phyloP scores from a whole-genome alignment of 1,140 invertebrate genomes.

The Bombyx mandarina region DNA sequence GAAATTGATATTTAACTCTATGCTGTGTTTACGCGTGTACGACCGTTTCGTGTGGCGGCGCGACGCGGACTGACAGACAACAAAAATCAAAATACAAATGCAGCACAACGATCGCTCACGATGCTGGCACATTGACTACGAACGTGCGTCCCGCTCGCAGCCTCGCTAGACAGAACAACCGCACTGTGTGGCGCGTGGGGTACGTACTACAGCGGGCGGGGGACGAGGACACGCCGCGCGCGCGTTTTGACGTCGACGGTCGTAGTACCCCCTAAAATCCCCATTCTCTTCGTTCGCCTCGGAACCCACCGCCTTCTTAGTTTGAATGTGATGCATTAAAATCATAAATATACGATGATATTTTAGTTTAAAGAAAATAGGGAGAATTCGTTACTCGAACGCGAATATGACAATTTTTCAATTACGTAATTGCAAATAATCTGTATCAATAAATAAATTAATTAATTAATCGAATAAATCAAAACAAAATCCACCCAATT shows the following conservation, averaged over 20 bases:
- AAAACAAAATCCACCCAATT: too few species aligned
- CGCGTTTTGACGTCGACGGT: slow-evolving; percentile 9
- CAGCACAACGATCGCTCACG: too few species aligned
- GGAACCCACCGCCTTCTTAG: slow-evolving; percentile 6
- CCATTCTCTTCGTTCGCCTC: slow-evolving; percentile 10
- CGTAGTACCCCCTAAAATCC: slow-evolving; percentile 10
- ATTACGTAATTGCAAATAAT: too few species aligned
- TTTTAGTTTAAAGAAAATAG: too few species aligned
- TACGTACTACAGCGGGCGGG: slow-evolving; percentile 12
- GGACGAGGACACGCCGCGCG: slow-evolving; percentile 3
- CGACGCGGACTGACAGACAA: slow-evolving; percentile 49
- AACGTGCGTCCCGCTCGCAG: slow-evolving; percentile 20
- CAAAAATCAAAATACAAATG: slow-evolving; percentile 16
- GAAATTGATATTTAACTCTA: neutral
- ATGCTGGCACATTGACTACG: slow-evolving; percentile 49
- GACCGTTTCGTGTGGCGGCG: slow-evolving; percentile 41
- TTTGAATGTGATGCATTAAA: slow-evolving; percentile 9
- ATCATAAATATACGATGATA: too few species aligned
- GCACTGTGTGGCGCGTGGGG: slow-evolving; percentile 29
- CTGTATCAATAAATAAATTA: too few species aligned
- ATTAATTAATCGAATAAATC: too few species aligned
- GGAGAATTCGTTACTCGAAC: too few species aligned
- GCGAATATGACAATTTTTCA: too few species aligned
- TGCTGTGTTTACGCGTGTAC: slow-evolving; percentile 27
- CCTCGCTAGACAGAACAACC: slow-evolving; percentile 60